Conservation (phyloP, 2,888 invertebrate genomes). For the Temnothorax ravouxi region DNA sequence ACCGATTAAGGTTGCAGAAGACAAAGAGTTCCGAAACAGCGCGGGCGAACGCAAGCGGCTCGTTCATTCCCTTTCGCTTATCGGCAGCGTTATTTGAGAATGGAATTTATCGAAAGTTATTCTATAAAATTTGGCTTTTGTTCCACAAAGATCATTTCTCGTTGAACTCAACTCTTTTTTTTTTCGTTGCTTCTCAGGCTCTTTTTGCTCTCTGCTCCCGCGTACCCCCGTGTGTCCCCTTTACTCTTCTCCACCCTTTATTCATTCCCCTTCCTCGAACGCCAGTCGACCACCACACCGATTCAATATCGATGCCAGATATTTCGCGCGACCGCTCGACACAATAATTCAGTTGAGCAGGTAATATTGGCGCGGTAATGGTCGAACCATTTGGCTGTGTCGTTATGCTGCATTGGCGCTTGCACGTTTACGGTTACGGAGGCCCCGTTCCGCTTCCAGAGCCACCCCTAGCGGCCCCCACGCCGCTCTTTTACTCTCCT, state of each 20-base stretch:
- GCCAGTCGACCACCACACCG: slow-evolving; percentile 66
- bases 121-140: slow-evolving; percentile 77
- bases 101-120: slow-evolving; percentile 78
- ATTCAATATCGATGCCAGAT: slow-evolving; percentile 83
- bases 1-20: slow-evolving; percentile 19
- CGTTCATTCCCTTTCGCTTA: slow-evolving; percentile 49
- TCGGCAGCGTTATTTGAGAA: slow-evolving; percentile 52
- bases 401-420: slow-evolving; percentile 82
- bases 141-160: slow-evolving; percentile 74
- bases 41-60: slow-evolving; percentile 6
- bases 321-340: slow-evolving; percentile 81
- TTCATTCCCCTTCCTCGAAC: slow-evolving; percentile 50
- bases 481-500: slow-evolving; percentile 62
- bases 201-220: slow-evolving; percentile 36
- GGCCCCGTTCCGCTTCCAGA: slow-evolving; percentile 76
- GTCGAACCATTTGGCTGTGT: slow-evolving; percentile 81
- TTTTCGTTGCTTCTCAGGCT: slow-evolving; percentile 51
- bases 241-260: slow-evolving; percentile 41
- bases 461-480: slow-evolving; percentile 67
- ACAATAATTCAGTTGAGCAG: slow-evolving; percentile 83
- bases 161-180: slow-evolving; percentile 70
- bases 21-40: slow-evolving; percentile 9
- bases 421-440: slow-evolving; percentile 80
- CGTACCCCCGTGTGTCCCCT: slow-evolving; percentile 30
- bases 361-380: slow-evolving; percentile 82